Conservation (phyloP, 2,113 vertebrate species). For the Panurus biarmicus region DNA sequence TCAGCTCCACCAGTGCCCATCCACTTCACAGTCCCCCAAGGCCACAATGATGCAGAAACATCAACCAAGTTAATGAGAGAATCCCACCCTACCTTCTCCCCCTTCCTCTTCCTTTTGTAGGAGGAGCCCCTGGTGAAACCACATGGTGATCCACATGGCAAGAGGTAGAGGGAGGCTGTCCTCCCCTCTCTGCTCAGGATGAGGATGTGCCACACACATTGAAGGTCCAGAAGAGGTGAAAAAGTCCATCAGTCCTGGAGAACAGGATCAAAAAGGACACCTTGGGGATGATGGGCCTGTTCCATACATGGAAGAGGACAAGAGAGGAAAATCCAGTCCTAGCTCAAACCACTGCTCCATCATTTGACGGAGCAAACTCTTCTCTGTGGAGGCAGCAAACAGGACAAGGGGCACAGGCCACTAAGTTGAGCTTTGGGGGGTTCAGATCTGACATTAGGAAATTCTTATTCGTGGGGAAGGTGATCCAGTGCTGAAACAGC, state of each 20-base stretch:
- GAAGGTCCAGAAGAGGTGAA: neutral
- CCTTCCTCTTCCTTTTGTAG: neutral
- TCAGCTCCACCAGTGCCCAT: neutral
- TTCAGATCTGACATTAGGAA: neutral
- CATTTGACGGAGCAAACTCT: neutral
- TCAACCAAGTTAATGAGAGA: neutral
- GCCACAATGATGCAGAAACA: neutral
- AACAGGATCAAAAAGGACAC: neutral
- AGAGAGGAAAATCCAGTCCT: rapidly evolving
- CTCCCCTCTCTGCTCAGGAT: neutral
- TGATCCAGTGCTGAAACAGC: neutral
- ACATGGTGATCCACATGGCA: rapidly evolving
- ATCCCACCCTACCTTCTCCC: neutral
- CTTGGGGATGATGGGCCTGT: neutral
- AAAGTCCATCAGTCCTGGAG: neutral
- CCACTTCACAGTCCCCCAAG: neutral
- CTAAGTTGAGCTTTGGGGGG: neutral
- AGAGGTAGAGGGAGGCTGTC: neutral
- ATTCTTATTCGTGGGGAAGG: neutral
- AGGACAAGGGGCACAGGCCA: neutral
- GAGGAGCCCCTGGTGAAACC: neutral
- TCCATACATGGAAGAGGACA: neutral
- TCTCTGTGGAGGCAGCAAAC: neutral
- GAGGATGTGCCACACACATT: rapidly evolving
- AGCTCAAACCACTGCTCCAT: neutral